A percentile compares a stretch with the other conserved stretches of the same genome.
Conservation (phyloP, 2,113 vertebrate species). For the Cinclus cinclus region DNA sequence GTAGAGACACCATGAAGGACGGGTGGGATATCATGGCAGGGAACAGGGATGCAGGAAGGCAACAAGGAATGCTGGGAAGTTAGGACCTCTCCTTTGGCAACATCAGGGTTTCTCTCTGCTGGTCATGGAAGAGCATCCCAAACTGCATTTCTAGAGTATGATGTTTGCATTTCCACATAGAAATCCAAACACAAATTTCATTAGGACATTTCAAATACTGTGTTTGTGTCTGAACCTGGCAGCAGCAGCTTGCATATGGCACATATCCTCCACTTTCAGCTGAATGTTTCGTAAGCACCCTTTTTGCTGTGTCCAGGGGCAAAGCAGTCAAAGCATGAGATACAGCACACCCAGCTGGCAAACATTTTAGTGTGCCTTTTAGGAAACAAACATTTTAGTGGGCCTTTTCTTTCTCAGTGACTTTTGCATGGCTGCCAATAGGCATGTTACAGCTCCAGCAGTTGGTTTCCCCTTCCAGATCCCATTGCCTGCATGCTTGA, state of each 20-base stretch:
- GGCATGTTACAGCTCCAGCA: not conserved
- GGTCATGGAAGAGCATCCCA: not conserved
- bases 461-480: not conserved
- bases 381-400: not conserved
- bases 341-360: not conserved
- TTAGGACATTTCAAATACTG: not conserved
- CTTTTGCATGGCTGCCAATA: not conserved
- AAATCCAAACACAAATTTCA: not conserved
- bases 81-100: not conserved
- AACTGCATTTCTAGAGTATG: fast-evolving
- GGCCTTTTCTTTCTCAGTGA: not conserved
- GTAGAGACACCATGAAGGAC: not conserved
- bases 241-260: not conserved
- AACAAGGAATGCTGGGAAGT: fast-evolving
- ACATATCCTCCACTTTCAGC: not conserved
- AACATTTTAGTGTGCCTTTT: not conserved
- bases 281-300: not conserved
- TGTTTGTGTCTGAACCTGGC: not conserved
- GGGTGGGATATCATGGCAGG: not conserved
- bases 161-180: not conserved
- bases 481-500: fast-evolving
- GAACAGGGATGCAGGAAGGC: not conserved
- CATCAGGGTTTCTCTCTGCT: not conserved
- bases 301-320: not conserved
- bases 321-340: fast-evolving